Percentiles rank a stretch among this genome's conserved stretches.
Conservation (phyloP, 2,113 vertebrate species). For the Salvelinus fontinalis region DNA sequence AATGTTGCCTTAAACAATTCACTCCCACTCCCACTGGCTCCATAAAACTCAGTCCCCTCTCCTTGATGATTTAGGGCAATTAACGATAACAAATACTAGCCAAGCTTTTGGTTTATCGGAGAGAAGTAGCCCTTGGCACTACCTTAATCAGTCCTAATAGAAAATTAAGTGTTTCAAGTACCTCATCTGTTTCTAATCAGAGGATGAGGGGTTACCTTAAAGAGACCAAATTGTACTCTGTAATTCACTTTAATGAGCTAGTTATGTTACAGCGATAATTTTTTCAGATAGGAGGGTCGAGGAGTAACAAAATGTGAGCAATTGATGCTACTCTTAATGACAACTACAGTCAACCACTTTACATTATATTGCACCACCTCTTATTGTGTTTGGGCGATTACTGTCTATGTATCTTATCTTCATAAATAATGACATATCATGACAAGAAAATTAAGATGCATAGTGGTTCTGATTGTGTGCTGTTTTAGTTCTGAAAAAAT, state of each 20-base stretch:
- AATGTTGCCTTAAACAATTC: background rate
- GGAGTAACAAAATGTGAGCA: slow-evolving; percentile 23
- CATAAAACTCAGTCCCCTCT: slow-evolving; percentile 29
- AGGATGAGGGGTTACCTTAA: slow-evolving; percentile 75
- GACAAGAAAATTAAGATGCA: background rate
- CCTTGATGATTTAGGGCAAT: slow-evolving; percentile 71
- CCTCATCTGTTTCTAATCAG: slow-evolving; percentile 75
- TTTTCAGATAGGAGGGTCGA: slow-evolving; percentile 25
- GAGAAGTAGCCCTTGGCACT: slow-evolving; percentile 69
- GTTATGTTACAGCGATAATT: slow-evolving; percentile 50
- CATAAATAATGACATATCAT: background rate
- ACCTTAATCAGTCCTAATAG: slow-evolving; percentile 77
- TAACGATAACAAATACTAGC: slow-evolving; percentile 75
- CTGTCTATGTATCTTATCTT: slow-evolving; percentile 9
- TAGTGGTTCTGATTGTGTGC: background rate
- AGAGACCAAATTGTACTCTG: slow-evolving; percentile 62
- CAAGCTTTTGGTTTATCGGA: slow-evolving; percentile 72
- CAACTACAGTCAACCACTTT: slow-evolving; percentile 41
- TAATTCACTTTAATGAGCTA: slow-evolving; percentile 58
- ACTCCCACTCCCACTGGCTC: slow-evolving; percentile 18
- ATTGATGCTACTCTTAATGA: slow-evolving; percentile 33
- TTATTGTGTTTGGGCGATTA: slow-evolving; percentile 6
- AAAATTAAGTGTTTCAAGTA: slow-evolving; percentile 75
- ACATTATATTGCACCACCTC: slow-evolving; percentile 8
- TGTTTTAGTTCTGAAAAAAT: background rate